These are phyloP conservation scores for Chondrosia reniformis DNA, from an alignment of 37 sponge, comb jelly and placozoan species.

Conservation along the genomic window DNA sequence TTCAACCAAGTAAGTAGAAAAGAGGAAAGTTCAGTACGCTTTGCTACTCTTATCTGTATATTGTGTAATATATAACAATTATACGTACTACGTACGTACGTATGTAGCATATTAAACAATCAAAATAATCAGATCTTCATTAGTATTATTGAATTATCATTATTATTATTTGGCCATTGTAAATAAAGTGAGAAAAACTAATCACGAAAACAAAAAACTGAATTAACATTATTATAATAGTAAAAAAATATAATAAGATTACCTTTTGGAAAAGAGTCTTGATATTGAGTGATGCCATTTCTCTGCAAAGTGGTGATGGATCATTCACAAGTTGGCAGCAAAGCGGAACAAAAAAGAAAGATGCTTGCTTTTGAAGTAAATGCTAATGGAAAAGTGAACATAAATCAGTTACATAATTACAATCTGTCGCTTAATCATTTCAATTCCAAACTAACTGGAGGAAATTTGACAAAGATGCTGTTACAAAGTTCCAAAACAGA, in stretches of 20 bases:
- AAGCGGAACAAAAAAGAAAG: conserved; percentile 75
- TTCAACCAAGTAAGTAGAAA: conserved; percentile 37
- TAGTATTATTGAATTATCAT: too few species aligned
- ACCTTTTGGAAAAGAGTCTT: conserved; percentile 59
- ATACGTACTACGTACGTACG: too few species aligned
- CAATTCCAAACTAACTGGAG: conserved; percentile 34
- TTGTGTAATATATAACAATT: not conserved
- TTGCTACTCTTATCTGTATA: conserved; percentile 30
- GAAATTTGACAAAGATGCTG: conserved; percentile 65
- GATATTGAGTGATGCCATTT: conserved; percentile 56
- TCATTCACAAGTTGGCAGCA: conserved; percentile 72
- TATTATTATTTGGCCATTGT: too few species aligned
- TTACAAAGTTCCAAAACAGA: conserved; percentile 60
- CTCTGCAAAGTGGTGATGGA: conserved; percentile 51
- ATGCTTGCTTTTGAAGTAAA: conserved; percentile 42
- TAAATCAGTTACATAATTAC: not conserved
- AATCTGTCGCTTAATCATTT: too few species aligned
- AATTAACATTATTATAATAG: too few species aligned
- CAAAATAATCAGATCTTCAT: too few species aligned
- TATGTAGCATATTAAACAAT: too few species aligned
- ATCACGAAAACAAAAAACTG: too few species aligned
- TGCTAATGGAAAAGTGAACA: conserved; percentile 10
- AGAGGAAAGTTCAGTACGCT: conserved; percentile 23
- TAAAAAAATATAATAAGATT: not conserved
- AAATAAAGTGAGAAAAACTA: too few species aligned